Percentiles rank a stretch among this genome's conserved stretches.
phyloP scores from a whole-genome alignment of 2,888 invertebrate species.

The Caenorhabditis sp. region DNA sequence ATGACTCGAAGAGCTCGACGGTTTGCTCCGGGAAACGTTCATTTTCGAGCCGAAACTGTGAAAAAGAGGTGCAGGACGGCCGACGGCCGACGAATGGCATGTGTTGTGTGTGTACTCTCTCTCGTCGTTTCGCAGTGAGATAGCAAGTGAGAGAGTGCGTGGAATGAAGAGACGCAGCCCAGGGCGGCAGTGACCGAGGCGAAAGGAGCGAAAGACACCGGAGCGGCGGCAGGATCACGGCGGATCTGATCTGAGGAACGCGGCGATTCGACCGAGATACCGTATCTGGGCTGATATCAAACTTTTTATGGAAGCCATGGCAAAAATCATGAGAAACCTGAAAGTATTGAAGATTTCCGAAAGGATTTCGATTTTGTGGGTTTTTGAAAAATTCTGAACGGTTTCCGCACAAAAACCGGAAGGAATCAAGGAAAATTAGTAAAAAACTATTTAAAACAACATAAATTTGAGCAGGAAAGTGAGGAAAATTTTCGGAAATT shows the following conservation, averaged over 20 bases:
- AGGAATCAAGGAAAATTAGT: too few relatives aligned
- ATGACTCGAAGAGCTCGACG: slow-evolving; percentile 47
- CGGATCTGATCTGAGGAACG: not conserved
- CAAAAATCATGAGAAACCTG: not conserved
- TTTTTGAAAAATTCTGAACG: too few relatives aligned
- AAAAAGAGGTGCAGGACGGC: slow-evolving; percentile 16
- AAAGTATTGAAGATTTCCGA: too few relatives aligned
- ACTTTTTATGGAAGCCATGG: not conserved
- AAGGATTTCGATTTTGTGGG: too few relatives aligned
- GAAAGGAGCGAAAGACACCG: slow-evolving; percentile 10
- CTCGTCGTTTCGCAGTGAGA: slow-evolving; percentile 43
- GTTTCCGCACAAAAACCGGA: too few relatives aligned
- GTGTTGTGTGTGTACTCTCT: slow-evolving; percentile 42
- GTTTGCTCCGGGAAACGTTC: slow-evolving; percentile 45
- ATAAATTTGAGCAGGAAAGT: not conserved
- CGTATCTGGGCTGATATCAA: not conserved
- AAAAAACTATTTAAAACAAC: not conserved
- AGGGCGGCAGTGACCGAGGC: not conserved
- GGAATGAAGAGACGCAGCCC: slow-evolving; percentile 4
- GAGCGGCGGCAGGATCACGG: slow-evolving; percentile 19
- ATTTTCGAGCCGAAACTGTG: slow-evolving; percentile 32
- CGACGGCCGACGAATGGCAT: slow-evolving; percentile 39
- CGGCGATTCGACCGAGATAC: slow-evolving; percentile 10
- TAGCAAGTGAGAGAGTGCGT: slow-evolving; percentile 28
- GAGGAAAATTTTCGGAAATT: not conserved